A percentile compares a stretch with the other conserved stretches of the same genome.
Evolutionary conservation across 2,888 invertebrate species (phyloP).

Genomic region (Ectemnius lituratus): DNA sequence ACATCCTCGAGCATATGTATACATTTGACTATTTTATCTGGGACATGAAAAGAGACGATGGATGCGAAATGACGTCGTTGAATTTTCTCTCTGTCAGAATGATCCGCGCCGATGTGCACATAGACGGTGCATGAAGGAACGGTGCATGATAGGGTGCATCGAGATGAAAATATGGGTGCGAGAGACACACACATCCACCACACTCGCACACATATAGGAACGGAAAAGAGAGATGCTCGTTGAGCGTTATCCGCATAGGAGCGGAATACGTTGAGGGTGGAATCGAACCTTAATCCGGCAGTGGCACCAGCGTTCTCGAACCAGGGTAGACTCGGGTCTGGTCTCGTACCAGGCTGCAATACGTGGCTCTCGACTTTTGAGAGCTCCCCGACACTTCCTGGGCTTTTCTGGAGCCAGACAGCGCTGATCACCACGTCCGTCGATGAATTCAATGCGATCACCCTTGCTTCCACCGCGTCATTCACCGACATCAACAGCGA

Average conservation of each 20-base stretch:
- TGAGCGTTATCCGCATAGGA: neutral
- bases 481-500: constrained; percentile 84
- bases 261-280: neutral
- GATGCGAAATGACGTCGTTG: too few relatives aligned
- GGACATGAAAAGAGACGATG: too few relatives aligned
- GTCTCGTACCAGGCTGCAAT: constrained; percentile 82
- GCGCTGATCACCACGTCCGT: constrained; percentile 81
- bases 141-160: constrained; percentile 15
- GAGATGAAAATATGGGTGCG: neutral
- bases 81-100: too few relatives aligned
- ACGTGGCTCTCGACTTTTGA: constrained; percentile 78
- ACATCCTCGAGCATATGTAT: too few relatives aligned
- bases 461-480: constrained; percentile 81
- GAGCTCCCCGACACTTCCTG: constrained; percentile 77
- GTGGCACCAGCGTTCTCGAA: constrained; percentile 83
- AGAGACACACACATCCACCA: neutral
- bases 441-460: constrained; percentile 82
- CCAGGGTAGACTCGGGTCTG: constrained; percentile 86
- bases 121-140: neutral
- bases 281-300: constrained; percentile 79
- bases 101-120: neutral
- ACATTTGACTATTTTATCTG: too few relatives aligned
- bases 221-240: constrained; percentile 17
- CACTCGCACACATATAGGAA: constrained; percentile 5
- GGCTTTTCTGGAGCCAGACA: constrained; percentile 81